Evolutionary conservation across 2,113 vertebrate species (phyloP).

Genomic region (Cyphotilapia sp.): DNA sequence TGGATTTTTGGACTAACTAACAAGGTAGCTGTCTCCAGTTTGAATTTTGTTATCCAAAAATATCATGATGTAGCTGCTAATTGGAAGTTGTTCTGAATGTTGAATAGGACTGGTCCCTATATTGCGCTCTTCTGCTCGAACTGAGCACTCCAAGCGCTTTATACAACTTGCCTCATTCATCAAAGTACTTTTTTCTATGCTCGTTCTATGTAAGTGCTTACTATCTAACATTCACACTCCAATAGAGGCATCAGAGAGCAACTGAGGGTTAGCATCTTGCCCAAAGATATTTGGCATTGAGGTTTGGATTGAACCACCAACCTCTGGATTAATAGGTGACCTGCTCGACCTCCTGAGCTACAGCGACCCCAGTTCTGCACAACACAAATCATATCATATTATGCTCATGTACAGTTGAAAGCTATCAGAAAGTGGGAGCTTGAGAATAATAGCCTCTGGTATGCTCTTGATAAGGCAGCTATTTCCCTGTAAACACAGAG

Average conservation of each 20-base stretch:
- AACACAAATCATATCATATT: neutral
- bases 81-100: neutral
- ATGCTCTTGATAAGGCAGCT: neutral
- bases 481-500: neutral
- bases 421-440: neutral
- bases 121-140: neutral
- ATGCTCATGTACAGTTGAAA: neutral
- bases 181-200: neutral
- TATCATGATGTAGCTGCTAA: neutral
- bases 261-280: neutral
- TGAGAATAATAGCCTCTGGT: neutral
- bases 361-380: neutral
- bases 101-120: neutral
- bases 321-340: neutral
- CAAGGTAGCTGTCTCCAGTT: neutral
- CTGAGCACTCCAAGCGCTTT: neutral
- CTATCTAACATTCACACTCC: neutral
- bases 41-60: neutral
- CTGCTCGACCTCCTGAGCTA: neutral
- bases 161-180: neutral
- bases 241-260: neutral
- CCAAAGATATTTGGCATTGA: neutral
- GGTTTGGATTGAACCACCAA: neutral
- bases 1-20: neutral
- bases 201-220: neutral